Conservation (phyloP, 2,113 vertebrate genomes). For the Prinia subflava region DNA sequence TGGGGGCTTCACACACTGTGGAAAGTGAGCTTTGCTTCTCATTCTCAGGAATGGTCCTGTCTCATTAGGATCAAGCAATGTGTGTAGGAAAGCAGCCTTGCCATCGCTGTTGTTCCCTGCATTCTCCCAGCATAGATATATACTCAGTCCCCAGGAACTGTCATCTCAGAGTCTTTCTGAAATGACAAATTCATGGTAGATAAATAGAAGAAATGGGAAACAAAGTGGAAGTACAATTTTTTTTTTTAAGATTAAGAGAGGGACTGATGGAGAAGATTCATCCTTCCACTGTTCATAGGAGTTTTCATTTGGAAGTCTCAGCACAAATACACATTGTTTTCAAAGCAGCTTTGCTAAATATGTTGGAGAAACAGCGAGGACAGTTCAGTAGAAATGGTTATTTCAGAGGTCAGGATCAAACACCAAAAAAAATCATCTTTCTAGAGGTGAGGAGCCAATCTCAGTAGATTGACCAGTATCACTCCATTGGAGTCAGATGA, state of each 20-base stretch:
- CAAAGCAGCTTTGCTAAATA: background rate
- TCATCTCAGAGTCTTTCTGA: slow-evolving; percentile 1
- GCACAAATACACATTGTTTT: background rate
- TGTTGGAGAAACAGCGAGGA: background rate
- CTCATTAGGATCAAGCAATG: slow-evolving; percentile 2
- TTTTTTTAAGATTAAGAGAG: background rate
- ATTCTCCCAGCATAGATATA: background rate
- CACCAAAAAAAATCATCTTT: background rate
- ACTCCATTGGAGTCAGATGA: background rate
- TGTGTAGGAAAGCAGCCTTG: background rate
- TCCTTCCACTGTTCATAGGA: background rate
- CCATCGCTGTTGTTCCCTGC: background rate
- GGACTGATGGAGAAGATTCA: background rate
- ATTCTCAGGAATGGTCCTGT: background rate
- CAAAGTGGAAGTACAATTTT: background rate
- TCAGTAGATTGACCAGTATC: background rate
- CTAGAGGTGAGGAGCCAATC: background rate
- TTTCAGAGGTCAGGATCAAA: background rate
- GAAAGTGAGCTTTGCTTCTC: background rate
- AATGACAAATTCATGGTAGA: slow-evolving; percentile 13
- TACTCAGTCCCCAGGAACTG: background rate
- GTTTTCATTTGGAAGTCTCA: background rate
- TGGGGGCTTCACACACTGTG: background rate
- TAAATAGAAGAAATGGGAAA: slow-evolving; percentile 3
- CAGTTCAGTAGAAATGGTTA: background rate